Conservation (phyloP, 1,140 invertebrate genomes). For the Ladona fulva region DNA sequence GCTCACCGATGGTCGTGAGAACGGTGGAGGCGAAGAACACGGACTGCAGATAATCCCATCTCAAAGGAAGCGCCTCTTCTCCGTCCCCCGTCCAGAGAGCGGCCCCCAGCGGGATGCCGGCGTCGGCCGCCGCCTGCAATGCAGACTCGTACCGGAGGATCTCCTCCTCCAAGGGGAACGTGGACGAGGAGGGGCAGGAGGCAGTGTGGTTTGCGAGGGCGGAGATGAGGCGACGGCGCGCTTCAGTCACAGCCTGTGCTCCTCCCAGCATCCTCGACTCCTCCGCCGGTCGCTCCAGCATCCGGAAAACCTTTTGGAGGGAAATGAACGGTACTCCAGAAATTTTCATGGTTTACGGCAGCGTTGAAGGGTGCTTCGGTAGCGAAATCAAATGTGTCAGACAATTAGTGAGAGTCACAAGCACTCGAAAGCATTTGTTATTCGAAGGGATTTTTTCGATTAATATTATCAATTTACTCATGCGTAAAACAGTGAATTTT, state of each 20-base stretch:
- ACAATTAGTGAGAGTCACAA: too few relatives aligned
- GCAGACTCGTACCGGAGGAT: background rate
- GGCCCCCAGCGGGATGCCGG: background rate
- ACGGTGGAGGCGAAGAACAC: constrained; percentile 79
- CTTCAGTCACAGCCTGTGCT: constrained; percentile 39
- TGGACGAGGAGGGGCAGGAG: background rate
- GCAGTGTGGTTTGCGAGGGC: constrained; percentile 14
- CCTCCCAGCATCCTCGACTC: constrained; percentile 46
- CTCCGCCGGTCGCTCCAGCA: constrained; percentile 63
- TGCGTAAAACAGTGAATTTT: too few relatives aligned
- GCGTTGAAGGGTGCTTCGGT: too few relatives aligned
- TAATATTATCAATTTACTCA: too few relatives aligned
- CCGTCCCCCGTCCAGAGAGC: background rate
- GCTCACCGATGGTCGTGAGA: constrained; percentile 70
- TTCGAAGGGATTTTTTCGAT: too few relatives aligned
- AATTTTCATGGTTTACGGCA: too few relatives aligned
- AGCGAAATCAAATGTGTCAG: too few relatives aligned
- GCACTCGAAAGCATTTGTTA: too few relatives aligned
- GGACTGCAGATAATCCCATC: constrained; percentile 67
- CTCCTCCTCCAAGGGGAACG: background rate
- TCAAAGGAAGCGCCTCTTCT: constrained; percentile 33
- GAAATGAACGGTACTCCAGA: background rate
- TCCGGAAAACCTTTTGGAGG: constrained; percentile 54
- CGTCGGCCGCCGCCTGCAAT: background rate
- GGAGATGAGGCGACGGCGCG: constrained; percentile 41